Evolutionary conservation across 2,113 vertebrate genomes (phyloP).

Genomic region (Thinocorus orbignyianus): DNA sequence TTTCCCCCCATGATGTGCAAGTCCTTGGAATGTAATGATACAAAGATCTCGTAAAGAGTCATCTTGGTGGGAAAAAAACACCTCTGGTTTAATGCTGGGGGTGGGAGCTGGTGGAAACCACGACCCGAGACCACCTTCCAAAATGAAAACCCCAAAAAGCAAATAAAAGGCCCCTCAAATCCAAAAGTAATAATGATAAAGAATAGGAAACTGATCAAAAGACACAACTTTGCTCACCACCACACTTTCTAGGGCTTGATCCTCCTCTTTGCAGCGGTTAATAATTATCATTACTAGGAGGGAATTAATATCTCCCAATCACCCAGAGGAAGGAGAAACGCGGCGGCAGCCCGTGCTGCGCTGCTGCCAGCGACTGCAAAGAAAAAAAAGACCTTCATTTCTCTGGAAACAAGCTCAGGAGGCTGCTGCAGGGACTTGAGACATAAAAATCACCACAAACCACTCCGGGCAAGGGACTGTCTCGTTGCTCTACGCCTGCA

Average conservation of each 20-base stretch:
- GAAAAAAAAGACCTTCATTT: not conserved
- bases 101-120: too few relatives aligned
- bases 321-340: not conserved
- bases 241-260: not conserved
- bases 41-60: too few relatives aligned
- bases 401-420: not conserved
- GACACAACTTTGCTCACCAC: accelerated
- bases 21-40: not conserved
- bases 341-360: not conserved
- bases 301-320: not conserved
- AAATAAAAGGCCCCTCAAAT: not conserved
- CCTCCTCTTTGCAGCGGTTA: not conserved
- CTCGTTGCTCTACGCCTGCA: not conserved
- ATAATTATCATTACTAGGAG: too few relatives aligned
- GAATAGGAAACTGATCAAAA: not conserved
- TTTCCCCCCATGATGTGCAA: not conserved
- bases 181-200: not conserved
- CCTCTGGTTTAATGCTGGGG: too few relatives aligned
- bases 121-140: accelerated
- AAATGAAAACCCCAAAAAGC: not conserved
- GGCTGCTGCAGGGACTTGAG: not conserved
- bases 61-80: too few relatives aligned
- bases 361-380: not conserved
- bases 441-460: not conserved
- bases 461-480: not conserved